Percentiles rank a stretch among this genome's conserved stretches.
phyloP scores from a whole-genome alignment of 1,140 invertebrate species.

The Eulimnadia texana region DNA sequence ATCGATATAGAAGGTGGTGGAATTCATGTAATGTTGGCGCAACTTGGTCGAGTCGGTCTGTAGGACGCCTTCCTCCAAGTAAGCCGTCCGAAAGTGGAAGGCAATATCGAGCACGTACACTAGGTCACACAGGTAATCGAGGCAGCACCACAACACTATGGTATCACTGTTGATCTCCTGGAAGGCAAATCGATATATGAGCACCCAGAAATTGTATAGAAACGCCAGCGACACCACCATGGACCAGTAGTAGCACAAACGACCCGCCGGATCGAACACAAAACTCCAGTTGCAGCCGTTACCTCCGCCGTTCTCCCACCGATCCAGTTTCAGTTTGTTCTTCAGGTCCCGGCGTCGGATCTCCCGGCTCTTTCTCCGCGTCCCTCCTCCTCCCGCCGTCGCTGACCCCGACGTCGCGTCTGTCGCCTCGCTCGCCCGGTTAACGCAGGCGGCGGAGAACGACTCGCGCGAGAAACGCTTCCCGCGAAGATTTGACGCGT shows the following conservation, averaged over 20 bases:
- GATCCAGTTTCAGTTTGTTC: constrained; percentile 44
- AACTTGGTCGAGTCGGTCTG: constrained; percentile 88
- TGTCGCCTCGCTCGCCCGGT: constrained; percentile 31
- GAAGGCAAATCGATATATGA: constrained; percentile 96
- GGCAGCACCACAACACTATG: constrained; percentile 82
- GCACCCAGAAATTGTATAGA: constrained; percentile 98
- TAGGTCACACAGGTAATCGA: constrained; percentile 93
- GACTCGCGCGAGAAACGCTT: constrained; percentile 53
- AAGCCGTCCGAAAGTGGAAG: constrained; percentile 94
- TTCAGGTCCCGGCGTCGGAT: constrained; percentile 44
- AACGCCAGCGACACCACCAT: constrained; percentile 95
- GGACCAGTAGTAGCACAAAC: constrained; percentile 70
- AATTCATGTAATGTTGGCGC: constrained; percentile 95
- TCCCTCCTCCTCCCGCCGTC: too few species aligned
- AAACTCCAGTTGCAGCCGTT: constrained; percentile 67
- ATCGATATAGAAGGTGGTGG: constrained; percentile 97
- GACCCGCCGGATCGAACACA: constrained; percentile 54
- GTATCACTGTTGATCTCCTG: constrained; percentile 58
- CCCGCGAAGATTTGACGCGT: constrained; percentile 11
- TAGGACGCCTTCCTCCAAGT: constrained; percentile 87
- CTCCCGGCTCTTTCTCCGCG: constrained; percentile 8
- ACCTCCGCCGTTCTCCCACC: constrained; percentile 12
- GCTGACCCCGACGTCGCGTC: neutral
- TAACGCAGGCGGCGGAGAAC: constrained; percentile 52
- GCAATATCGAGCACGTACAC: constrained; percentile 90